phyloP scores from a whole-genome alignment of 2,888 invertebrate genomes.

The Agrochola litura region DNA sequence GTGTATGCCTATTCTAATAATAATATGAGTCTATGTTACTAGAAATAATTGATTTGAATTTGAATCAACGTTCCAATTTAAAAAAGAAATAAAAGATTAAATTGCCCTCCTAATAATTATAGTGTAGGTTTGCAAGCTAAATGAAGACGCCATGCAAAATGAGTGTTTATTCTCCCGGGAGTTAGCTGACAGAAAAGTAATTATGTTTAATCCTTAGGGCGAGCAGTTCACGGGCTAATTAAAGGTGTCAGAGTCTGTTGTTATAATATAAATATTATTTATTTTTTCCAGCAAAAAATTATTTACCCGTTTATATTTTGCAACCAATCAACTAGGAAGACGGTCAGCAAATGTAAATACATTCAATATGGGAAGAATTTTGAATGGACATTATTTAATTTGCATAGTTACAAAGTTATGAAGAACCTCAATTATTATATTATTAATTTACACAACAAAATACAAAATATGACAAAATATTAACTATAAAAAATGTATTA shows the following conservation, averaged over 20 bases:
- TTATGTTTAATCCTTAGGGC: slow-evolving; percentile 71
- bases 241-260: slow-evolving; percentile 59
- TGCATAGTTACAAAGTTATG: not conserved
- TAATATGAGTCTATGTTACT: no score
- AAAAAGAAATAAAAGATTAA: not conserved
- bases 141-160: slow-evolving; percentile 61
- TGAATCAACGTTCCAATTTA: no score
- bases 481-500: no score
- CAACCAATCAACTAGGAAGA: not conserved
- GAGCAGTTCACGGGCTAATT: slow-evolving; percentile 65
- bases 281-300: not conserved
- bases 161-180: slow-evolving; percentile 53
- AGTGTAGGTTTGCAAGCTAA: slow-evolving; percentile 50
- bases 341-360: not conserved
- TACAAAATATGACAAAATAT: no score
- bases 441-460: no score
- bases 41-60: no score
- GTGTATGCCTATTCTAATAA: no score
- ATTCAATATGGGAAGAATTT: not conserved
- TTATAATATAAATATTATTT: not conserved
- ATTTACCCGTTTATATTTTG: not conserved
- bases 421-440: not conserved
- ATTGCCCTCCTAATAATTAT: slow-evolving; percentile 32
- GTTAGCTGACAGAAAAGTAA: slow-evolving; percentile 69
- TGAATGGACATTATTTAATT: no score